Base-by-base conservation (phyloP, 2,888 invertebrate species). In the Drosophila atripex region DNA sequence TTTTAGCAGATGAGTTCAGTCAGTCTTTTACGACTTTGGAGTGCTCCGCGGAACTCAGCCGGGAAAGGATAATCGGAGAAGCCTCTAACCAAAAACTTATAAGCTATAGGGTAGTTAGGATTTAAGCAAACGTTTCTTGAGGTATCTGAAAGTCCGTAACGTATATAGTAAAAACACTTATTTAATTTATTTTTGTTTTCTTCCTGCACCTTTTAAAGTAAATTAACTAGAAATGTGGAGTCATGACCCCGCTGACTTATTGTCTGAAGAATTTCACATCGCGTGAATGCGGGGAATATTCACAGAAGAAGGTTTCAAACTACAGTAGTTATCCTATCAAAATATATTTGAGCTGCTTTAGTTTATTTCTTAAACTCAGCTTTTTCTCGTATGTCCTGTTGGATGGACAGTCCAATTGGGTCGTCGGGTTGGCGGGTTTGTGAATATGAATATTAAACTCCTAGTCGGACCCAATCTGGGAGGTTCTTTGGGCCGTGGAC, bases 181-280 rank as follows among this genome's bases (percentile, higher is more conserved):
- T 58, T 28, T 18, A n/a, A 55, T 50, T 63, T 50, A 21, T 50
- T 35, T 21, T 14, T 43, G 21, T 30, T 32, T 35, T 35, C 16
- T 25, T 25, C 14, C 12, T 53, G 28, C 43, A 28, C 18, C 21
- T 28, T 32, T 12, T 8, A 28, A 6, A 5, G 25, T 43, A n/a
- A 69, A 70, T 73, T 59, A 65, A 71, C 68, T 70, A 61, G 21
- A 58, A 54, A 56, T 56, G 69, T 61, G 35, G 46, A 52, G 69
- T 64, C 41, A 16, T 53, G 51, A 35, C 21, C 50, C 58, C 51
- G 51, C 52, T 71, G 54, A 61, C 60, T 64, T 56, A 75, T 78
- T 76, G 12, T 32, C 32, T 9, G 2, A 66, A 74, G 60, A 61
- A 78, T 86, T 76, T 32, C 84, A 60, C 46, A 58, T 73, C 75